Evolutionary conservation across 2,888 invertebrate species (phyloP).

Genomic region (Phengaris alcon): DNA sequence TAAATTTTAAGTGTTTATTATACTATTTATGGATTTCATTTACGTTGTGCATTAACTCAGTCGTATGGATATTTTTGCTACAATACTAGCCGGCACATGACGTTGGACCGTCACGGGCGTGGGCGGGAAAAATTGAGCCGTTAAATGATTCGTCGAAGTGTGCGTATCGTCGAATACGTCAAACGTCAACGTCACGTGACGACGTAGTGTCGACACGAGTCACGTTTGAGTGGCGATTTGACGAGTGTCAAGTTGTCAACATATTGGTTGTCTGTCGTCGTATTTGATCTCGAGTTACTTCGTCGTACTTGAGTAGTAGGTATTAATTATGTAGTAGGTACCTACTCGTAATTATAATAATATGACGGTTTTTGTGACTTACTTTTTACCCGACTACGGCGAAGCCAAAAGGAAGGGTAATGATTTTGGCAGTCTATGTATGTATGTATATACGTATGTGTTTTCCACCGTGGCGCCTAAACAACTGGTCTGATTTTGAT

Average conservation of each 20-base stretch:
- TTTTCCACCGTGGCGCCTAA: too few relatives aligned
- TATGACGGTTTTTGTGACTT: too few relatives aligned
- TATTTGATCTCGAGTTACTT: too few relatives aligned
- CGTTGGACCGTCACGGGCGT: not conserved
- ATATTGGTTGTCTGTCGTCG: not conserved
- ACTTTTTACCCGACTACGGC: too few relatives aligned
- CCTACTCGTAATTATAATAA: too few relatives aligned
- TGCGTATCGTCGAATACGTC: slow-evolving; percentile 6
- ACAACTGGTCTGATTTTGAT: too few relatives aligned
- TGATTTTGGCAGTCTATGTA: too few relatives aligned
- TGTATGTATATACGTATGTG: too few relatives aligned
- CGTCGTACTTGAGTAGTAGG: too few relatives aligned
- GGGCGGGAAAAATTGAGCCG: not conserved
- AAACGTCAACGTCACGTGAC: slow-evolving; percentile 8
- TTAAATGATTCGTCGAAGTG: slow-evolving; percentile 1
- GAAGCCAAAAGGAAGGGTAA: too few relatives aligned
- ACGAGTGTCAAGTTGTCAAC: not conserved
- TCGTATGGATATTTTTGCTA: not conserved
- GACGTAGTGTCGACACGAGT: not conserved
- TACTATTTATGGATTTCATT: not conserved
- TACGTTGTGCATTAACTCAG: not conserved
- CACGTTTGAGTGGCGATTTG: not conserved
- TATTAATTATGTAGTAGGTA: too few relatives aligned
- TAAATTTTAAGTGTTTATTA: not conserved
- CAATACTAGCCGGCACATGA: not conserved